Evolutionary conservation across 2,797 vertebrate genomes (phyloP), one percentile per base, ranked within the genome.

Genomic region (Chromobotia macracanthus): DNA sequence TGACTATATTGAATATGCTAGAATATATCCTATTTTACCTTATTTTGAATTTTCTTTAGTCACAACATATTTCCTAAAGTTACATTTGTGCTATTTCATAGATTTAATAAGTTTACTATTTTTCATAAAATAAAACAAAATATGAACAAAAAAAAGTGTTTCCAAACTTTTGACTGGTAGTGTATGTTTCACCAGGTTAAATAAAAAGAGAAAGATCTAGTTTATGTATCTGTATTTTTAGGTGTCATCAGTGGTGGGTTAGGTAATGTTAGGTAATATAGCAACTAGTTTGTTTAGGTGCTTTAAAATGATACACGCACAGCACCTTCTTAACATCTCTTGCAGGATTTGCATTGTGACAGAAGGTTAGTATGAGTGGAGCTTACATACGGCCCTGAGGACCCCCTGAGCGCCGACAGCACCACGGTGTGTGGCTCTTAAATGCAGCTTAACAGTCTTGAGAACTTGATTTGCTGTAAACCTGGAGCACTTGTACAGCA

Each of bases 381-480:
- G 64, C 71, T 41, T 68, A 82, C 53, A 55, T 72, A 46, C 7
- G 38, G 63, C 50, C 35, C 58, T 18, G 79, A 70, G 58, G 72
- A 65, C 65, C 68, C 60, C n/a, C 10, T 44, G 68, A 50, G 48
- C 58, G 72, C 51, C 12, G 13, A 16, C 41, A 58, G 58, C 51
- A 56, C 50, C 31, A 67, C 41, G 15, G 46, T 15, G 55, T 61
- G 38, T 35, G 3, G 41, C 71, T 69, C 58, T 46, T 21, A 60
- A 74, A 75, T 38, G 66, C 70, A 79, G 72, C 81, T 85, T 85
- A 83, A 81, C 81, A 66, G 84, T 72, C 60, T 65, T 15, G 69
- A 82, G 73, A 77, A 19, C 19, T 68, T 77, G 81, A 84, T 82
- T 80, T 25, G 63, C 72, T n/a, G 50, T 79, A 79, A 80, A 79